These are phyloP conservation scores for Rhopalosiphum padi DNA, from an alignment of 1,140 invertebrate species.

Conservation along the genomic window DNA sequence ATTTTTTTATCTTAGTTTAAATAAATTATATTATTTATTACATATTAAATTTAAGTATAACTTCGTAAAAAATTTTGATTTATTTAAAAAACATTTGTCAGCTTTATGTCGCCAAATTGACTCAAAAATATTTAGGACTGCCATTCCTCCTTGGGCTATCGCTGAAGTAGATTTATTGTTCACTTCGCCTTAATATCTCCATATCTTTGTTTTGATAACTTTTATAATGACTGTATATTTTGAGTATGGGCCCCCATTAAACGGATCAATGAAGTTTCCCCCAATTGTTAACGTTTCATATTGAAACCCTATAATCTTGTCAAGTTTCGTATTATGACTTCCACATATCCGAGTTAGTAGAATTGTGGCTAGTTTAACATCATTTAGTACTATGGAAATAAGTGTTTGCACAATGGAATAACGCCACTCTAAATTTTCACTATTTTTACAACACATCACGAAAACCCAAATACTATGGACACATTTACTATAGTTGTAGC, in stretches of 20 bases:
- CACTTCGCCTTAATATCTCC: too few relatives aligned
- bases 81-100: not conserved
- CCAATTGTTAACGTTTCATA: not conserved
- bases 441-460: too few relatives aligned
- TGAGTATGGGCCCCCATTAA: not conserved
- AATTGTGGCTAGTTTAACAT: not conserved
- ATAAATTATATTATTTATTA: not conserved
- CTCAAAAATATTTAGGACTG: not conserved
- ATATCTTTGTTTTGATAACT: not conserved
- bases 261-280: not conserved
- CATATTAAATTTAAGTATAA: too few relatives aligned
- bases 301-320: not conserved
- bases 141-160: not conserved
- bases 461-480: not conserved
- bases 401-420: not conserved
- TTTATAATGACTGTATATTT: not conserved
- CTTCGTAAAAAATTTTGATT: too few relatives aligned
- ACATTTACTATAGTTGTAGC: not conserved
- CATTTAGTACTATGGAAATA: not conserved
- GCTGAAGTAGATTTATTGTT: too few relatives aligned
- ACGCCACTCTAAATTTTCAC: too few relatives aligned
- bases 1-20: not conserved
- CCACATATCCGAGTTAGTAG: not conserved
- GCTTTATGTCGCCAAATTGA: not conserved
- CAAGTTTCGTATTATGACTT: not conserved